Evolutionary conservation across 2,113 vertebrate species (phyloP), one percentile per base, ranked within the genome.

Genomic region (Sinocyclocheilus anshuiensis): DNA sequence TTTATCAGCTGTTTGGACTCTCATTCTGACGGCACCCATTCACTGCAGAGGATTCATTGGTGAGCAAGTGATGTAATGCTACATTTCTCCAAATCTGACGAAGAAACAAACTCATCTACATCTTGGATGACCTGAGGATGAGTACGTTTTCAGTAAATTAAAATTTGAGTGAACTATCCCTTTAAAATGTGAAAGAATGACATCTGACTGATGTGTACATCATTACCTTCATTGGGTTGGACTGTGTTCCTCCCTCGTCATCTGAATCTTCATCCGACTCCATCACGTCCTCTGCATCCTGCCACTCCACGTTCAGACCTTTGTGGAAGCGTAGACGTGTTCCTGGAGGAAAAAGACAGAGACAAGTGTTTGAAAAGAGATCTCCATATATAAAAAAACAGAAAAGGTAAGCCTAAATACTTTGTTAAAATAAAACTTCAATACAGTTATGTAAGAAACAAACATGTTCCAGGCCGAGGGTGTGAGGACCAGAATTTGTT

Each of bases 281-380:
- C 84, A 93, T 91, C 84, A 98, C 96, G 81, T 99, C 97, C 91
- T 99, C 98, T 15, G 95, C 96, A 50, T 98, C 96, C 90, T 98
- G 97, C 98, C 98, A 99, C 81, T 97, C 96, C 78, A 97, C 96
- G 90, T 95, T 97, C 87, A 86, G 93, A 84, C 97, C 97, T 92
- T 97, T 96, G 89, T 99, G 97, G 94, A 99, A 99, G 90, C 97
- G 97, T 71, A 99, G 92, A 85, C 97, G 96, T 84, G 98, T 97
- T 92, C 98, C 98, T 99, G 81, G 81, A 13, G 87, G 87, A 88
- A 13, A 7, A 69, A 84, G 89, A 81, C 29, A 88, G 7, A 1
- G 74, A 78, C 69, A 88, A 13, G 45, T 10, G 16, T 4, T 55
- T 80, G 4, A 12, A 61, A 61, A 39, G 26, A 65, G n/a, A 69